Base-by-base conservation (phyloP, 2,888 invertebrate genomes). In the Thecocarcelia acutangulata region DNA sequence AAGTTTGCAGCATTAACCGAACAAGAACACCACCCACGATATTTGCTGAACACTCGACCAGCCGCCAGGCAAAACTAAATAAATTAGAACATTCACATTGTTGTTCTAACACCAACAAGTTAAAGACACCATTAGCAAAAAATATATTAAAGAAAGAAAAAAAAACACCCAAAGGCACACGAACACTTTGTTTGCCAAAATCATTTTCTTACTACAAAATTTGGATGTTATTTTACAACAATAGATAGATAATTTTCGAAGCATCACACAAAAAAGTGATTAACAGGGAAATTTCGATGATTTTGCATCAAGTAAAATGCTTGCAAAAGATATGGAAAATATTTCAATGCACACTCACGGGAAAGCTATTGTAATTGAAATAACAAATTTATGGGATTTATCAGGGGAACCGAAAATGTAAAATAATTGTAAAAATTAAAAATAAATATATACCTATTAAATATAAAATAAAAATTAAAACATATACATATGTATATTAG, bases 171-270 rank as follows among this genome's bases (percentile, higher is more conserved):
- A 48, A 83, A 83, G 85, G 81, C 86, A 86, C 85, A 84, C 86
- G 84, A 83, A 79, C 75, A 46, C 61, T 86, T 68, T 75, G 84
- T 86, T 33, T 87, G 88, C 87, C 88, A 87, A 87, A 88, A 86
- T 85, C 61, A 46, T 86, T 86, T 85, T 61, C 33, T 33, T 44
- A 44, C 2, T 48, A n/a, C 54, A 54, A 19, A 8, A 42, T 44
- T 40, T 58, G 40, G 44, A n/a, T n/a, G 0, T 28, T 42, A 59
- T 33, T 70, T 54, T 50, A 82, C 64, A 75, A 70, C 83, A 85
- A 83, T 84, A 64, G 56, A 83, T 84, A 64, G 56, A 64, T 74
- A 3, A 12, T 28, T 13, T 15, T 15, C 37, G 11, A 44, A 50
- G 15, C 12, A 50, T 40, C 56, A 44, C 17, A 15, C n/a, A 24